phyloP scores from a whole-genome alignment of 2,888 invertebrate genomes.

The Eulithis testata region DNA sequence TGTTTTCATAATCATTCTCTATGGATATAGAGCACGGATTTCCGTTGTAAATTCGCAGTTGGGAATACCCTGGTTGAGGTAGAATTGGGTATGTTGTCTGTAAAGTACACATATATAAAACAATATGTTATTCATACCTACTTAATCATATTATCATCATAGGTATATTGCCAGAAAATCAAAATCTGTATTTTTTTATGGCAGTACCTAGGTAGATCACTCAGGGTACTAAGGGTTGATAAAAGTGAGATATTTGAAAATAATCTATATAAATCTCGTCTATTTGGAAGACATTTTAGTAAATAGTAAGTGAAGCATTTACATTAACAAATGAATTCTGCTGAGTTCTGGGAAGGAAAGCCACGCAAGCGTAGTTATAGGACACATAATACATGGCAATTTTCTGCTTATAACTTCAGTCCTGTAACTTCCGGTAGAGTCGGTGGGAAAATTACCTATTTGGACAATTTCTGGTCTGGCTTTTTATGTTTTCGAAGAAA shows the following conservation, averaged over 20 bases:
- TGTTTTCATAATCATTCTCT: conserved; percentile 71
- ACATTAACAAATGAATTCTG: background rate
- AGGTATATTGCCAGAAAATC: too few species aligned
- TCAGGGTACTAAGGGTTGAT: too few species aligned
- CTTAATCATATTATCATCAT: too few species aligned
- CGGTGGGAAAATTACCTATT: conserved; percentile 8
- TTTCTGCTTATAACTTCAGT: conserved; percentile 19
- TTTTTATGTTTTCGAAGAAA: too few species aligned
- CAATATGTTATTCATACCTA: too few species aligned
- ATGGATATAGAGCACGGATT: conserved; percentile 75
- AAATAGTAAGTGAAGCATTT: too few species aligned
- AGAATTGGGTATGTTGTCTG: conserved; percentile 85
- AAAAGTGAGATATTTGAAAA: too few species aligned
- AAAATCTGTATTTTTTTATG: too few species aligned
- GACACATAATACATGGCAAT: conserved; percentile 20
- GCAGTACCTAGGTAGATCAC: too few species aligned
- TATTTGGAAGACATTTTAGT: too few species aligned
- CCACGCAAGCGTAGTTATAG: conserved; percentile 15
- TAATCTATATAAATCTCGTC: too few species aligned
- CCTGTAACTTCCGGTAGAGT: conserved; percentile 12
- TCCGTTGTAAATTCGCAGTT: conserved; percentile 86
- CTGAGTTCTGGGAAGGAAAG: background rate
- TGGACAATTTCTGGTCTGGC: background rate
- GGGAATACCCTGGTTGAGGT: conserved; percentile 80
- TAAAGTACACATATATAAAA: too few species aligned